Percentiles rank a stretch among this genome's conserved stretches.
phyloP scores from a whole-genome alignment of 64 coral and sea anemone genomes.

The Stichodactyla helianthus region DNA sequence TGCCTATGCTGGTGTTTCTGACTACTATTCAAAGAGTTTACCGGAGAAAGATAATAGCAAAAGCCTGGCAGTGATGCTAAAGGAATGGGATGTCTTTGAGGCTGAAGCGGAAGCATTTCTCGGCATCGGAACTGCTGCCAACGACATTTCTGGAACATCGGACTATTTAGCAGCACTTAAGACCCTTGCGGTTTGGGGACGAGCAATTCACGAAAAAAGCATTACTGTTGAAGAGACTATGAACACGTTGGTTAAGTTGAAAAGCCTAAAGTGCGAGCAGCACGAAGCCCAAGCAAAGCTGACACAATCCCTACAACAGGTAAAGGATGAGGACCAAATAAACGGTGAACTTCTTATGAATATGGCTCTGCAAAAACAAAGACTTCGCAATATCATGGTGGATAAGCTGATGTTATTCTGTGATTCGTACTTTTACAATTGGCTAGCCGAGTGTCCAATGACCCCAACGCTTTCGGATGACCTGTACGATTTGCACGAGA shows the following conservation, averaged over 20 bases:
- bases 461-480: constrained; percentile 50
- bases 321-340: neutral
- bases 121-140: constrained; percentile 35
- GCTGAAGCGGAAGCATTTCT: constrained; percentile 35
- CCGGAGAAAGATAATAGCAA: constrained; percentile 31
- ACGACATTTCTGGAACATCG: constrained; percentile 28
- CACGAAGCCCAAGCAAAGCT: constrained; percentile 31
- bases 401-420: constrained; percentile 54
- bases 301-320: constrained; percentile 12
- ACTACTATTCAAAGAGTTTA: constrained; percentile 32
- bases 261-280: constrained; percentile 44
- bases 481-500: constrained; percentile 48
- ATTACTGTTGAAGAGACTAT: constrained; percentile 43
- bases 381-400: constrained; percentile 57
- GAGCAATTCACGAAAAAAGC: constrained; percentile 38
- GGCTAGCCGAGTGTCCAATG: constrained; percentile 46
- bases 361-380: constrained; percentile 54
- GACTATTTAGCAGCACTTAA: constrained; percentile 45
- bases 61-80: constrained; percentile 41
- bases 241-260: constrained; percentile 28
- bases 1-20: neutral
- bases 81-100: constrained; percentile 56
- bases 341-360: constrained; percentile 39
- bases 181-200: constrained; percentile 45
- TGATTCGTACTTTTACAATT: constrained; percentile 59